Percentiles rank a stretch among this genome's conserved stretches.
phyloP scores from a whole-genome alignment of 2,797 vertebrate species.

The Odontamblyopus rebecca region DNA sequence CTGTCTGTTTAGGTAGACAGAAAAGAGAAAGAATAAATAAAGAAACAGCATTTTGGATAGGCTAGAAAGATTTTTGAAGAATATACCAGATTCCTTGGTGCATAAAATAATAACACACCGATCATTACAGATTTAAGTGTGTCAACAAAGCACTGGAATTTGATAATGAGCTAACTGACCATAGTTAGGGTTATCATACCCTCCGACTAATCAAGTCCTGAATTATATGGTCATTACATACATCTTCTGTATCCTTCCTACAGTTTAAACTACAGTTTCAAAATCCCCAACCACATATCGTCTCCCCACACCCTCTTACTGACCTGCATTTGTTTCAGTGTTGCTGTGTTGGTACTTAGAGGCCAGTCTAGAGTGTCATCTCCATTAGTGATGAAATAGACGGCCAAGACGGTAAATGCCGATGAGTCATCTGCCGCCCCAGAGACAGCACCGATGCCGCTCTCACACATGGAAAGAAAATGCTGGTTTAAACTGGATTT shows the following conservation, averaged over 20 bases:
- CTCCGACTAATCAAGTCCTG: not conserved
- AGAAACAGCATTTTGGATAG: too few relatives aligned
- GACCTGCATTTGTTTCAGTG: slow-evolving; percentile 50
- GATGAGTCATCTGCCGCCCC: slow-evolving; percentile 71
- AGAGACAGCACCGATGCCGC: slow-evolving; percentile 47
- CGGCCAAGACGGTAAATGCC: slow-evolving; percentile 58
- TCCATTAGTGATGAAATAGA: slow-evolving; percentile 48
- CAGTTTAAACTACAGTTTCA: slow-evolving; percentile 37
- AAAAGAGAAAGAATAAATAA: too few relatives aligned
- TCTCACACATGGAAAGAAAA: slow-evolving; percentile 19
- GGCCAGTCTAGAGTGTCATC: slow-evolving; percentile 51
- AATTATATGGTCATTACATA: slow-evolving; percentile 12
- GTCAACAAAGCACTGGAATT: not conserved
- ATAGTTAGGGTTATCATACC: not conserved
- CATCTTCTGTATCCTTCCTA: slow-evolving; percentile 29
- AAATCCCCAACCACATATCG: slow-evolving; percentile 32
- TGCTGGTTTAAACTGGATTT: slow-evolving; percentile 26
- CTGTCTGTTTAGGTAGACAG: not conserved
- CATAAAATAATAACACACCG: not conserved
- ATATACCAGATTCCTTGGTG: not conserved
- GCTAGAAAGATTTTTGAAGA: not conserved
- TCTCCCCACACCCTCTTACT: slow-evolving; percentile 26
- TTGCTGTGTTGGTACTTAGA: slow-evolving; percentile 17
- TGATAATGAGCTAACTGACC: too few relatives aligned
- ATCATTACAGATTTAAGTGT: not conserved